phyloP scores from a whole-genome alignment of 2,797 vertebrate genomes.

The Phataginus tetradactyla region DNA sequence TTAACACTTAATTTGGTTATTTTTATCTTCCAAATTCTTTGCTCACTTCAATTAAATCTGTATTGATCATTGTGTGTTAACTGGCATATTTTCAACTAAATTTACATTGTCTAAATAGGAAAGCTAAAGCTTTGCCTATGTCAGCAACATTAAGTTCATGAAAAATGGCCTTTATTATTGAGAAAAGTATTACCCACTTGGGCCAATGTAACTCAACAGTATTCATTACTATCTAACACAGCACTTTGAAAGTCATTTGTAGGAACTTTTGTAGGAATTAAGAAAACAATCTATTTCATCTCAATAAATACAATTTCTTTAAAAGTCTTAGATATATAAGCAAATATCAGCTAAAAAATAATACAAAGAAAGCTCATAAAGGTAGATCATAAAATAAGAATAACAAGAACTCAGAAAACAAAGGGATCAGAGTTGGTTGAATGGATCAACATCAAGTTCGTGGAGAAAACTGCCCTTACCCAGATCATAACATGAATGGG shows the following conservation, averaged over 20 bases:
- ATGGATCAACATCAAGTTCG: neutral
- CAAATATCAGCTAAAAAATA: neutral
- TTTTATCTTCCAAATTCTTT: constrained; percentile 29
- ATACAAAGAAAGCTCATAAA: neutral
- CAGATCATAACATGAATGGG: neutral
- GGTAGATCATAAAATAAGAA: neutral
- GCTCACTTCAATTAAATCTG: neutral
- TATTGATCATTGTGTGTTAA: constrained; percentile 35
- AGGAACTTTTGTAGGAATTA: neutral
- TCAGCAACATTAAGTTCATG: neutral
- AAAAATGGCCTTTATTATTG: neutral
- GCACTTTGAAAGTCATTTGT: neutral
- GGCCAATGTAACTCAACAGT: neutral
- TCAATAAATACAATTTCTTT: neutral
- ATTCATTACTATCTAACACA: neutral
- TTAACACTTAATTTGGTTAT: neutral
- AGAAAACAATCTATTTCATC: neutral
- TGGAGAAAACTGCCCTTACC: neutral
- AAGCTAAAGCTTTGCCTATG: neutral
- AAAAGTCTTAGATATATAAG: neutral
- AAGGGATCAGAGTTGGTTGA: neutral
- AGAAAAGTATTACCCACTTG: neutral
- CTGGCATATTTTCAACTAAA: neutral
- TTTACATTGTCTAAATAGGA: constrained; percentile 3
- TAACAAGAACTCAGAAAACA: neutral